Evolutionary conservation across 37 sponge, comb jelly and placozoan genomes (phyloP).

Genomic region (Bolinopsis microptera): DNA sequence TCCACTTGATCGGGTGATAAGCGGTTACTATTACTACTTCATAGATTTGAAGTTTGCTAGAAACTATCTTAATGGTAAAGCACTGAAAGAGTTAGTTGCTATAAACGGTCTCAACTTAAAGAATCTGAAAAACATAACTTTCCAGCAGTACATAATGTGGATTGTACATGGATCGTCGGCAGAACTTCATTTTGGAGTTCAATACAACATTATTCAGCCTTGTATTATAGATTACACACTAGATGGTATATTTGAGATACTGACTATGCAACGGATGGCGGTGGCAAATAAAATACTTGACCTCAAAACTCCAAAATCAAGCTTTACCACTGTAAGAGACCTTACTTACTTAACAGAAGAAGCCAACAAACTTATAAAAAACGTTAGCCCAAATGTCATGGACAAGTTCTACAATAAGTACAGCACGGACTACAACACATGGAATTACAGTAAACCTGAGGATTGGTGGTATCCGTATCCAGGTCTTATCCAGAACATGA

Average conservation of each 20-base stretch:
- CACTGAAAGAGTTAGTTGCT: neutral
- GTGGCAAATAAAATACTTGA: neutral
- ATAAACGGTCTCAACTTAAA: neutral
- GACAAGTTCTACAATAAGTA: neutral
- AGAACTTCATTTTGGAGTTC: neutral
- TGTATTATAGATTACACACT: neutral
- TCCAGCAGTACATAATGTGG: neutral
- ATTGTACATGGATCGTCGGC: neutral
- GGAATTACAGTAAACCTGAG: conserved; percentile 5
- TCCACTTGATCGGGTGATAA: conserved; percentile 10
- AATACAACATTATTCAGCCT: neutral
- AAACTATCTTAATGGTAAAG: conserved; percentile 4
- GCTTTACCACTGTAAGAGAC: neutral
- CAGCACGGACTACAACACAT: neutral
- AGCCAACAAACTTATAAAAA: neutral
- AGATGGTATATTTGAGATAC: conserved; percentile 20
- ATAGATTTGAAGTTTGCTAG: neutral
- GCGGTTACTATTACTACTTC: conserved; percentile 14
- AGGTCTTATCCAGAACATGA: neutral
- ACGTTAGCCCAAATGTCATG: neutral
- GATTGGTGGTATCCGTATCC: conserved; percentile 57
- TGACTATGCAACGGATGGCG: neutral
- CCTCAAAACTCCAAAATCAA: neutral
- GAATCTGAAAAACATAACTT: neutral
- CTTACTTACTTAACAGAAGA: neutral